phyloP scores from a whole-genome alignment of 2,113 vertebrate species.

The Anthoscopus minutus region DNA sequence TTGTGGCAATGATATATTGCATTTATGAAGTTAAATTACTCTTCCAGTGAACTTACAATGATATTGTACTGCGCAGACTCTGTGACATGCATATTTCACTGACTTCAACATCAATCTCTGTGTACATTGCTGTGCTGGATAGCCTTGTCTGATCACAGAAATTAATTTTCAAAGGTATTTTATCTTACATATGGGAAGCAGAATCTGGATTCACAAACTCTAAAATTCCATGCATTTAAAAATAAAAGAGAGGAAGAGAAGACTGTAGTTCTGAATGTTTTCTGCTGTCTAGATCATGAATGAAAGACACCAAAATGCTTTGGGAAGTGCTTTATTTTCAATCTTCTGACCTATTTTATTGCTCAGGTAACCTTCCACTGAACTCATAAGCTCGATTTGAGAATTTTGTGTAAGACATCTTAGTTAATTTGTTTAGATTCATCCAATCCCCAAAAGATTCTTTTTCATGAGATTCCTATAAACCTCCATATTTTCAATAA shows the following conservation, averaged over 20 bases:
- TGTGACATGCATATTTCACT: not conserved
- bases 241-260: not conserved
- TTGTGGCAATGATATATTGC: not conserved
- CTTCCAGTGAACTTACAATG: not conserved
- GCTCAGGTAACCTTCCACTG: not conserved
- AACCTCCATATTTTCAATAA: not conserved
- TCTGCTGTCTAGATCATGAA: not conserved
- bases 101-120: not conserved
- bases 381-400: not conserved
- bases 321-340: not conserved
- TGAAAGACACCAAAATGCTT: not conserved
- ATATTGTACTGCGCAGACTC: not conserved
- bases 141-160: not conserved
- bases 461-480: not conserved
- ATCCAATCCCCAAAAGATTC: not conserved
- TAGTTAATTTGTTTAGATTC: not conserved
- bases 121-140: not conserved
- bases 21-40: not conserved
- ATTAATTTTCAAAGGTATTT: not conserved
- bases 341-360: not conserved
- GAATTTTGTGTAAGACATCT: not conserved
- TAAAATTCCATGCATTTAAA: not conserved
- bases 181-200: not conserved
- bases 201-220: not conserved
- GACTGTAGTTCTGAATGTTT: not conserved